phyloP scores from a whole-genome alignment of 35 echinoderm and acorn worm species.

The Holothuria glaberrima region DNA sequence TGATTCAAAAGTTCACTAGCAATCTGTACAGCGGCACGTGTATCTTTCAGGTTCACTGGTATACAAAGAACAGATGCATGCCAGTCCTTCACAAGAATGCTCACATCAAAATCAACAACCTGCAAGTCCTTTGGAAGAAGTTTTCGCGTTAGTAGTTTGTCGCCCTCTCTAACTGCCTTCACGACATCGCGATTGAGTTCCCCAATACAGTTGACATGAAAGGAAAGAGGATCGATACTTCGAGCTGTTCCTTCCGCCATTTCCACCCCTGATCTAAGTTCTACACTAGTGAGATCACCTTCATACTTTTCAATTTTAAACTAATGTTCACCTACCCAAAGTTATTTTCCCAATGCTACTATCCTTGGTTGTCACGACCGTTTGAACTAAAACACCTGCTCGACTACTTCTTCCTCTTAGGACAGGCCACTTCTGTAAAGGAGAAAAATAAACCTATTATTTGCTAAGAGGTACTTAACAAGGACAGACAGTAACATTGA shows the following conservation, averaged over 20 bases:
- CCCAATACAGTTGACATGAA: conserved; percentile 68
- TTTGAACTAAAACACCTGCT: too few species aligned
- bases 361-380: too few species aligned
- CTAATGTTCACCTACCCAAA: too few species aligned
- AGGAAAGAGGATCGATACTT: conserved; percentile 61
- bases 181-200: conserved; percentile 51
- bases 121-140: conserved; percentile 30
- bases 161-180: conserved; percentile 30
- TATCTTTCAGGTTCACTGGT: neutral
- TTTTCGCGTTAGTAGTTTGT: neutral
- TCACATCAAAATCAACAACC: conserved; percentile 54
- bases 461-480: too few species aligned
- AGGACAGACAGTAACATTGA: too few species aligned
- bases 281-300: neutral
- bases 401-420: too few species aligned
- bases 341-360: too few species aligned
- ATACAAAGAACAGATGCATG: conserved; percentile 68
- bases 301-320: neutral
- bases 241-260: conserved; percentile 62
- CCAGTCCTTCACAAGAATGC: conserved; percentile 49
- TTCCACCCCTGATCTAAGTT: neutral
- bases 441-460: too few species aligned
- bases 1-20: conserved; percentile 17
- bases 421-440: too few species aligned
- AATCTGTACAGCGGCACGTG: neutral